Percentiles rank a stretch among this genome's conserved stretches.
phyloP scores from a whole-genome alignment of 2,797 vertebrate species.

The Jordanella pulchra region DNA sequence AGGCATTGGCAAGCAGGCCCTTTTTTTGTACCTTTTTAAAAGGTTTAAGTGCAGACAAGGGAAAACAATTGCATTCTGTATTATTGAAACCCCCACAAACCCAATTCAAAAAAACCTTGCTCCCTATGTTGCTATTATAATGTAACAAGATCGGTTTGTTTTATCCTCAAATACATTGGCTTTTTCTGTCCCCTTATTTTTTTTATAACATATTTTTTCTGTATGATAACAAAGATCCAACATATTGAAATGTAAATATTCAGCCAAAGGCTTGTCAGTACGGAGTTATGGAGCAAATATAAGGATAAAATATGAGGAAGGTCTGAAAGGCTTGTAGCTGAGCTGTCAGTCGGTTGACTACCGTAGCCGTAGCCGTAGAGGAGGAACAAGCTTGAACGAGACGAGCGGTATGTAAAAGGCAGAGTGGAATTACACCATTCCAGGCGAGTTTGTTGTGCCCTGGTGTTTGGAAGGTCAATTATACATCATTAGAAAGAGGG shows the following conservation, averaged over 20 bases:
- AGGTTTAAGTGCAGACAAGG: constrained; percentile 69
- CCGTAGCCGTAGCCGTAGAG: constrained; percentile 53
- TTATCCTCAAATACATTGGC: constrained; percentile 43
- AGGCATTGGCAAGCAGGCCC: constrained; percentile 76
- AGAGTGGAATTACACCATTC: constrained; percentile 70
- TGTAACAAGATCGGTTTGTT: constrained; percentile 66
- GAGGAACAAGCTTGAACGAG: constrained; percentile 66
- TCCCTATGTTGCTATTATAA: constrained; percentile 64
- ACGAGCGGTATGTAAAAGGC: constrained; percentile 61
- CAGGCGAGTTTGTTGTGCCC: constrained; percentile 69
- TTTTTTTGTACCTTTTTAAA: constrained; percentile 72
- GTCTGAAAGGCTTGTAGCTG: constrained; percentile 26
- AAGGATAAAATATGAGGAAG: constrained; percentile 14
- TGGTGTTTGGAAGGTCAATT: constrained; percentile 76
- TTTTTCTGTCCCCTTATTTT: constrained; percentile 7
- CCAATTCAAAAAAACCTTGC: constrained; percentile 46
- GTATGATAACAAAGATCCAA: neutral
- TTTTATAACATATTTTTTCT: neutral
- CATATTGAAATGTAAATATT: neutral
- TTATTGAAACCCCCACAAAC: constrained; percentile 73
- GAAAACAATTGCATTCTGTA: constrained; percentile 68
- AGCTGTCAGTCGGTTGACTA: constrained; percentile 48
- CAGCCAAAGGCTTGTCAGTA: neutral
- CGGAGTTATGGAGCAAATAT: neutral
- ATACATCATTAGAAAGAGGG: constrained; percentile 75